Evolutionary conservation across 2,113 vertebrate species (phyloP), one percentile per base, ranked within the genome.

Genomic region (Benitochromis conjunctus): DNA sequence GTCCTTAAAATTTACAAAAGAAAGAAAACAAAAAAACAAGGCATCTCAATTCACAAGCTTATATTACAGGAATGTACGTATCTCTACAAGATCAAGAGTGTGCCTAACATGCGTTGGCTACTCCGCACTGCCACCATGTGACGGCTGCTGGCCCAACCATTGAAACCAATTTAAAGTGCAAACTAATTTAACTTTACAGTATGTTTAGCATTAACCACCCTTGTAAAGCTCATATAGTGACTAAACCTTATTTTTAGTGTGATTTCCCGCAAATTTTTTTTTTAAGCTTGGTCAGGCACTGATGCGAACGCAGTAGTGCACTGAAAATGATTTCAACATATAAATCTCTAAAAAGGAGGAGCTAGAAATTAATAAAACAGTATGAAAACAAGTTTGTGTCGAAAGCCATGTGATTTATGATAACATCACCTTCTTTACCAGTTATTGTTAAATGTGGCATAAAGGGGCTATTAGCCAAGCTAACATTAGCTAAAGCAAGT

Each of bases 1-100:
- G 77, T 94, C 94, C 94, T 95, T 16, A 14, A 7, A 86, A 10
- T 16, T 46, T 36, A 31, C 21, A 16, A 26, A 58, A 57, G 1
- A 34, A 54, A 34, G 5, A 46, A 26, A 56, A 3, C 13, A 66
- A 26, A 10, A 10, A 79, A 66, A 34, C 3, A 13, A 16, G 14
- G 8, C 10, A 48, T 24, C 8, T 56, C 6, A 31, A 43, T 56
- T 54, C 14, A n/a, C 19, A 60, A 81, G 46, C 24, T 1, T 46
- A 31, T 7, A 71, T 51, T 31, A n/a, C 4, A 3, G 16, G 1
- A 48, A 31, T 31, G 31, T 66, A 38, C 7, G 0, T 5, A 29
- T 11, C 5, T 16, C 41, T 29, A 74, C 41, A 76, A 51, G 24
- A 29, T 19, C 4, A 9, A 14, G 9, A 51, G 43, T 31, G 14